phyloP scores from a whole-genome alignment of 1,140 invertebrate genomes.

The Drosophila tani region DNA sequence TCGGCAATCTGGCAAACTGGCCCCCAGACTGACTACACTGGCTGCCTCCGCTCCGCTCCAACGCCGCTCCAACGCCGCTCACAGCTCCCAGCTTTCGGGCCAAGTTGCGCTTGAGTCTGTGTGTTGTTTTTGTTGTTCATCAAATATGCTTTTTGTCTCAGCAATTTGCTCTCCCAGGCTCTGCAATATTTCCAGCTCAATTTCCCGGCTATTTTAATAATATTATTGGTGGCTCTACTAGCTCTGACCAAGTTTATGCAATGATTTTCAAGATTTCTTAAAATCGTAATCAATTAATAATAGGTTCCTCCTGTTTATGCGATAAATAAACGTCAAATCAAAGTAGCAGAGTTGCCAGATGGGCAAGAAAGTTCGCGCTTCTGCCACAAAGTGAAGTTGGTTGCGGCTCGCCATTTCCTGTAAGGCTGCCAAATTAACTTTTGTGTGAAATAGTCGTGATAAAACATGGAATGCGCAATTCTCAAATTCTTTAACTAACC shows the following conservation, averaged over 20 bases:
- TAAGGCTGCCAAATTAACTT: no score
- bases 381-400: no score
- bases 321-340: background rate
- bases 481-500: no score
- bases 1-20: constrained; percentile 14
- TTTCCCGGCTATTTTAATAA: background rate
- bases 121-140: constrained; percentile 7
- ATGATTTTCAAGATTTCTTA: background rate
- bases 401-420: background rate
- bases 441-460: no score
- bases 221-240: background rate
- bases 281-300: no score
- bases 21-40: constrained; percentile 9
- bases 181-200: background rate
- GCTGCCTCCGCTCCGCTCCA: constrained; percentile 25
- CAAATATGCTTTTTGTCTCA: background rate
- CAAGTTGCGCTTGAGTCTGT: constrained; percentile 27
- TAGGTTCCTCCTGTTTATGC: background rate
- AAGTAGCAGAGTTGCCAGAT: background rate
- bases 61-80: constrained; percentile 13
- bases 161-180: background rate
- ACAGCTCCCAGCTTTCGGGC: constrained; percentile 28
- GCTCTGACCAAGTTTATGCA: background rate
- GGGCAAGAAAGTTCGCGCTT: background rate
- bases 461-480: no score